Evolutionary conservation across 1,140 invertebrate species (phyloP).

Genomic region (Anadara kagoshimensis): DNA sequence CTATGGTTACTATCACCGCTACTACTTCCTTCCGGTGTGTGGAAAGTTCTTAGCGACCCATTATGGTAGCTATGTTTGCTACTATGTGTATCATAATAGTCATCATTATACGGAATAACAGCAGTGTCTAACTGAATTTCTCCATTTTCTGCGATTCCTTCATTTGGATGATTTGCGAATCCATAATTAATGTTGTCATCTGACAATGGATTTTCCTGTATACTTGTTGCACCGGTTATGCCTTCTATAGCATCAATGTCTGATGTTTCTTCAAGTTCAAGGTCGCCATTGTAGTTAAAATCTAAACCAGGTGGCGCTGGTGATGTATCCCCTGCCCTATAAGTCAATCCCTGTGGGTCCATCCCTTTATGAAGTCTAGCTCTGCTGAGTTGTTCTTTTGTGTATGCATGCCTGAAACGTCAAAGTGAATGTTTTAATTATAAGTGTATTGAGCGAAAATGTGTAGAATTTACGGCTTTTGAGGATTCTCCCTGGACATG

Average conservation of each 20-base stretch:
- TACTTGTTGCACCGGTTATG: conserved; percentile 20
- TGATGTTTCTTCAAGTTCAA: conserved; percentile 29
- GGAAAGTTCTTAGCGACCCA: conserved; percentile 31
- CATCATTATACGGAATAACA: conserved; percentile 44
- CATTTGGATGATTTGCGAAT: conserved; percentile 28
- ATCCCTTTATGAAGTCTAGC: conserved; percentile 42
- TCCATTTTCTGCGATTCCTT: conserved; percentile 22
- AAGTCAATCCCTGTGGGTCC: conserved; percentile 45
- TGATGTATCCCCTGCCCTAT: conserved; percentile 35
- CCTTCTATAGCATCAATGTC: conserved; percentile 30
- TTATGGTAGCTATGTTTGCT: conserved; percentile 25
- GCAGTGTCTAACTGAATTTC: conserved; percentile 57
- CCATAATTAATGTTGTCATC: conserved; percentile 32
- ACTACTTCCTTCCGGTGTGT: conserved; percentile 37
- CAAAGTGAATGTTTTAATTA: no score
- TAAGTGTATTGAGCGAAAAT: no score
- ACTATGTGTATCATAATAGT: conserved; percentile 3
- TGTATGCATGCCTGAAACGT: conserved; percentile 33
- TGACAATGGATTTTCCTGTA: conserved; percentile 44
- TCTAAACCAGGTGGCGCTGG: conserved; percentile 25
- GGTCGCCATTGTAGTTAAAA: conserved; percentile 37
- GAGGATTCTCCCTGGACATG: no score
- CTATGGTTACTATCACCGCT: conserved; percentile 37
- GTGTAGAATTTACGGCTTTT: no score
- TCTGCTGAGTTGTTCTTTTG: conserved; percentile 43